Evolutionary conservation across 2,113 vertebrate species (phyloP), one percentile per base, ranked within the genome.

Genomic region (Rhabdomys dilectus): DNA sequence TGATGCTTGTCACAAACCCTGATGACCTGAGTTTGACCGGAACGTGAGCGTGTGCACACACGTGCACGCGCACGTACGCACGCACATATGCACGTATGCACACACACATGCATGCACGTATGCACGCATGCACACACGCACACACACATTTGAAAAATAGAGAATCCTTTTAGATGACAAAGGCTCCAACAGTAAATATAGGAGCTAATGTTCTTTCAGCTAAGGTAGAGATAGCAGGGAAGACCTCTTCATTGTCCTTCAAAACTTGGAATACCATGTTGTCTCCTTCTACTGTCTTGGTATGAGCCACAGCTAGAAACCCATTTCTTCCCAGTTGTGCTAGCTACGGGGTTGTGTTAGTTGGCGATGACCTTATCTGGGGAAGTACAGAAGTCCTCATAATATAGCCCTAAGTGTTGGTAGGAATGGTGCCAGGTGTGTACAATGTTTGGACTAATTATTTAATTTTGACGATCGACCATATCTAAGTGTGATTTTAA

Each of bases 401-500:
- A 73, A 42, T 42, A 22, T 4, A 51, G 56, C 64, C 53, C n/a
- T 58, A 62, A 68, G 34, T 84, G 89, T 29, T 15, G 31, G n/a
- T 22, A 91, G 95, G 82, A 91, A 94, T 73, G 92, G 66, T 92
- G 93, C 73, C 93, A 97, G 92, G 64, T 72, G 42, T 86, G 31
- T 81, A 26, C 34, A 56, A 60, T 84, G 87, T 34, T 89, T 87
- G 86, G 88, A 77, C 86, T n/a, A 95, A 94, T 96, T 90, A 94
- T 92, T 81, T 95, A 56, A 68, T 93, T 97, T 96, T 94, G 11
- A 34, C 62, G 80, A 62, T 81, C 80, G 80, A 97, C 96, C 97
- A 8, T 97, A 81, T 96, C 96, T 91, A 96, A 97, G 96, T 93
- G 94, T 97, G 89, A 96, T 97, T 96, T 89, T 89, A 98, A 94